Percentiles rank a stretch among this genome's conserved stretches.
Conservation (phyloP, 2,797 vertebrate species). For the Coreius guichenoti region DNA sequence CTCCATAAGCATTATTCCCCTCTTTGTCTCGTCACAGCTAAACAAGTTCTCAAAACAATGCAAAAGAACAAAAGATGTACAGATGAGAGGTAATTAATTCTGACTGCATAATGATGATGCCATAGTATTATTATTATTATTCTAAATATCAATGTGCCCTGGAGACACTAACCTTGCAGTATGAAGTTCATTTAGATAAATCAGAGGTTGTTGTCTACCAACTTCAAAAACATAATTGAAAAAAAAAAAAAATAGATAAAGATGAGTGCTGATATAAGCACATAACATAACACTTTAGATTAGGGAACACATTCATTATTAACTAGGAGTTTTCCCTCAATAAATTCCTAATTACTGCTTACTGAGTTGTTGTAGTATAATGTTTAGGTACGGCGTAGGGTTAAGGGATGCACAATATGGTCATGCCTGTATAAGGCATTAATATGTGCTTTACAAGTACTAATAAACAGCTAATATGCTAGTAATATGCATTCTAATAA, state of each 20-base stretch:
- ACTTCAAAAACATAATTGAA: not conserved
- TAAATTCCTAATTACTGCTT: not conserved
- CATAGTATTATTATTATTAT: constrained; percentile 28
- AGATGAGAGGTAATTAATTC: constrained; percentile 70
- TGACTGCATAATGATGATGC: constrained; percentile 61
- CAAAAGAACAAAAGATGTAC: constrained; percentile 60
- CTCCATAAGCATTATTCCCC: constrained; percentile 56
- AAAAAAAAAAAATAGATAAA: not conserved
- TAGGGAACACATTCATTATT: not conserved
- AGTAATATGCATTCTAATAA: not conserved
- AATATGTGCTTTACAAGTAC: not conserved
- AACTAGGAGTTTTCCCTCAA: not conserved
- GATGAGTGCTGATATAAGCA: not conserved
- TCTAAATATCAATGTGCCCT: not conserved
- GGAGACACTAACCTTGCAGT: not conserved
- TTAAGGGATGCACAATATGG: not conserved
- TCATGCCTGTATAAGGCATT: not conserved
- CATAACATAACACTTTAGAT: not conserved
- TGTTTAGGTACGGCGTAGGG: not conserved
- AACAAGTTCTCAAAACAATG: constrained; percentile 61
- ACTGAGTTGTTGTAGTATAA: not conserved
- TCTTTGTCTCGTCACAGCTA: constrained; percentile 55
- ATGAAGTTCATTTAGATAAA: not conserved
- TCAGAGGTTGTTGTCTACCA: not conserved
- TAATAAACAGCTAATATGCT: not conserved